Evolutionary conservation across 2,113 vertebrate species (phyloP), one percentile per base, ranked within the genome.

Genomic region (Triplophysa siluroides): DNA sequence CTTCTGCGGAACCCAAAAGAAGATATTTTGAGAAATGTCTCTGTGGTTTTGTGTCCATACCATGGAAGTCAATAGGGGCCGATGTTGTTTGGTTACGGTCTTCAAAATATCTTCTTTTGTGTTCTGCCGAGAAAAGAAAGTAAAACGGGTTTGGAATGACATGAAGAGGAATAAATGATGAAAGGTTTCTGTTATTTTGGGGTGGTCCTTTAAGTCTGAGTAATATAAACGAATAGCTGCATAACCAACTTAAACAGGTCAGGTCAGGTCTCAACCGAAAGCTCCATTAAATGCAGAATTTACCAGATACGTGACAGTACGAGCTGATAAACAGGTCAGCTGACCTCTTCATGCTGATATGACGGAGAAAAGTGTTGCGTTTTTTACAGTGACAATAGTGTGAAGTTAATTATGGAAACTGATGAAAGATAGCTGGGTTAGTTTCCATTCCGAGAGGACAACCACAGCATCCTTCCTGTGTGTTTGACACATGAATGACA

Each of bases 401-500:
- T 23, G 54, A 62, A 61, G 76, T 84, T 88, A 90, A 88, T 91
- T 90, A 90, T 91, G 90, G 90, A 93, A 91, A 92, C 85, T 88
- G 83, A 86, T 90, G 73, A 91, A 90, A 89, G 86, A 88, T 87
- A 87, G 85, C 84, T 83, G 86, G 86, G 88, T 91, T 89, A 84
- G 87, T 92, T 92, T 92, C 91, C 89, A 92, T 85, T 86, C 87
- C 81, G 82, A 89, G 87, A 90, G 84, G 88, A 90, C 88, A 87
- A 91, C 91, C 91, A 92, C 93, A 91, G 86, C 81, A 92, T 93
- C 92, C 92, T 93, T 93, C 93, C 93, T 93, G 91, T 89, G 84
- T 78, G 68, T 81, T 85, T 85, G 82, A 65, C 69, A 81, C 78
- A 82, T 83, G 80, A 85, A 86, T 78, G 65, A 74, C 52, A 23